Conservation (phyloP, 2,888 invertebrate species). For the Chloromyia formosa region DNA sequence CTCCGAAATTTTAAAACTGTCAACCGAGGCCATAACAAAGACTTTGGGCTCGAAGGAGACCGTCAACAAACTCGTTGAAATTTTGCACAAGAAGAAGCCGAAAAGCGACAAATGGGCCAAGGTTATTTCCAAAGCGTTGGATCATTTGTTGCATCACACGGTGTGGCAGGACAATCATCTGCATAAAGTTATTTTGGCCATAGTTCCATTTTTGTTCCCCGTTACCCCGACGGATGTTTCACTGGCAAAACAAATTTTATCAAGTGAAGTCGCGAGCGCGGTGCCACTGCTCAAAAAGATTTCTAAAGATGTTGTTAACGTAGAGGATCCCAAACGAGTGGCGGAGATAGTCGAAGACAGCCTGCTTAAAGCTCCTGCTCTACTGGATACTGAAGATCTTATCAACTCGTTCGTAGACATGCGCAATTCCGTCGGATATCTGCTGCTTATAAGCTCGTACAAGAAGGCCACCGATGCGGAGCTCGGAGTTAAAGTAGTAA, state of each 20-base stretch:
- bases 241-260: slow-evolving; percentile 63
- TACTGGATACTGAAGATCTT: slow-evolving; percentile 52
- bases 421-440: slow-evolving; percentile 55
- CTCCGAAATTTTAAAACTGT: slow-evolving; percentile 66
- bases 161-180: slow-evolving; percentile 66
- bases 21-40: slow-evolving; percentile 60
- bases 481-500: slow-evolving; percentile 53
- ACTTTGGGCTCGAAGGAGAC: slow-evolving; percentile 65
- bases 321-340: neutral
- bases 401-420: slow-evolving; percentile 55
- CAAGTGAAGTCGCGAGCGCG: slow-evolving; percentile 53
- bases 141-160: slow-evolving; percentile 65
- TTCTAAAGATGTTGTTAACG: neutral
- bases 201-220: slow-evolving; percentile 73
- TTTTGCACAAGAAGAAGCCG: slow-evolving; percentile 65
- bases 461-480: slow-evolving; percentile 26
- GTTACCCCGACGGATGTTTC: slow-evolving; percentile 59
- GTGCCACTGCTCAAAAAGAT: slow-evolving; percentile 26
- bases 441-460: slow-evolving; percentile 53
- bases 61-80: slow-evolving; percentile 65
- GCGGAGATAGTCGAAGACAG: neutral
- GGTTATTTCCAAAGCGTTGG: slow-evolving; percentile 63
- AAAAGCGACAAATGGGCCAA: slow-evolving; percentile 61
- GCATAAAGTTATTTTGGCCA: slow-evolving; percentile 66
- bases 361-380: slow-evolving; percentile 35